These are phyloP conservation scores for Cheilosia scutellata DNA, from an alignment of 2,888 invertebrate species.

Conservation along the genomic window DNA sequence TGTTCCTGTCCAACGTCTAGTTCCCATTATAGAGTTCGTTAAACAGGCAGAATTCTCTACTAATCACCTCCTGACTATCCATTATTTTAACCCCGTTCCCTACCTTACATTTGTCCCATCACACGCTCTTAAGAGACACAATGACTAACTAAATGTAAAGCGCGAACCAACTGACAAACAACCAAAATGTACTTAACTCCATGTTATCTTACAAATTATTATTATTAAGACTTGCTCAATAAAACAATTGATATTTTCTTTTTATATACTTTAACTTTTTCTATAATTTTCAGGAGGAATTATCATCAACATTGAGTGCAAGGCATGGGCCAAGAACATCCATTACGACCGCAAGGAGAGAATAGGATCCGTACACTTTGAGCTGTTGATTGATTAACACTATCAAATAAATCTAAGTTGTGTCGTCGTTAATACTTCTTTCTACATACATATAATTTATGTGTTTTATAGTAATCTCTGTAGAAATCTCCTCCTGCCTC, in stretches of 20 bases:
- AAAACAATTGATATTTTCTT: not conserved
- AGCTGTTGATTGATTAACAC: conserved; percentile 87
- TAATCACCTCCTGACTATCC: too few species aligned
- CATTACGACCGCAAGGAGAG: conserved; percentile 88
- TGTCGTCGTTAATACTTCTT: conserved; percentile 56
- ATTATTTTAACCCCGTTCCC: too few species aligned
- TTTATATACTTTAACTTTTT: not conserved
- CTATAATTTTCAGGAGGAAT: conserved; percentile 84
- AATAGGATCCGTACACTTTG: conserved; percentile 90
- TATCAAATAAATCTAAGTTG: conserved; percentile 21
- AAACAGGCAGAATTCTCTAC: too few species aligned
- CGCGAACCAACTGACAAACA: too few species aligned
- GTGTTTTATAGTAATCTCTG: conserved; percentile 61
- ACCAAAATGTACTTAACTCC: too few species aligned
- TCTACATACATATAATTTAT: conserved; percentile 37
- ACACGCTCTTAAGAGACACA: too few species aligned
- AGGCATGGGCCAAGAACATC: conserved; percentile 89
- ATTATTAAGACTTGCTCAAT: not conserved
- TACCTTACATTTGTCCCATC: too few species aligned
- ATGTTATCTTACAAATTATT: too few species aligned
- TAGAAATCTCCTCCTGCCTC: conserved; percentile 68
- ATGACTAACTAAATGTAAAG: too few species aligned
- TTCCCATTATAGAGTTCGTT: too few species aligned
- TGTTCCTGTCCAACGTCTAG: too few species aligned
- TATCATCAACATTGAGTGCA: conserved; percentile 88